Evolutionary conservation across 2,113 vertebrate species (phyloP), one percentile per base, ranked within the genome.

Genomic region (Platycercus adscitus): DNA sequence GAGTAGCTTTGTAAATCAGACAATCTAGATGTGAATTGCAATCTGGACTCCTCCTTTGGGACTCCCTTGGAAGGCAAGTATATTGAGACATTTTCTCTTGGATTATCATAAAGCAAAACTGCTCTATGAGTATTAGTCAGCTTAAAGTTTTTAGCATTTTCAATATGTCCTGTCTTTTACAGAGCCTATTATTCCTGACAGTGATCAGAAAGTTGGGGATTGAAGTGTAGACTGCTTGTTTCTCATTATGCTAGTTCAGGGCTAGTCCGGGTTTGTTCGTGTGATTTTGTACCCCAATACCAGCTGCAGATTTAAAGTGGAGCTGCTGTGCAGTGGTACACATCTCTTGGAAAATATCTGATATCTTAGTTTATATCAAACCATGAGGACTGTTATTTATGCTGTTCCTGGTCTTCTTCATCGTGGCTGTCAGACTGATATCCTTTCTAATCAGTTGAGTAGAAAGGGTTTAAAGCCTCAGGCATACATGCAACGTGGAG

Each of bases 1-100:
- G 77, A 88, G 73, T 19, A 92, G 70, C 75, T 89, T 80, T 52
- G 82, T 85, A 92, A 94, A 88, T 95, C 78, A 94, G 70, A 55
- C 43, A 41, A 69, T 81, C 41, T 82, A 88, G 72, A 90, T 0
- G 0, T 73, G 68, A 84, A 53, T 35, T 86, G 60, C 83, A 75
- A 75, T 80, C 86, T 90, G 55, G 64, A 84, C 25, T 78, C 53
- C 53, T 89, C 88, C 76, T 90, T 71, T 79, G 87, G 65, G 87
- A 87, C 47, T 49, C 23, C 44, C 85, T 90, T 88, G 71, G 72
- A 95, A 90, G 64, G 69, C 50, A 68, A 93, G 20, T 64, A 81
- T 33, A 91, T 58, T 47, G 64, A 86, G 53, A 84, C 31, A 10
- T 75, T 92, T 92, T 95, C 17, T 77, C 60, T 66, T 83, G 63